Evolutionary conservation across 1,140 invertebrate species (phyloP).

Genomic region (Catajapyx aquilonaris): DNA sequence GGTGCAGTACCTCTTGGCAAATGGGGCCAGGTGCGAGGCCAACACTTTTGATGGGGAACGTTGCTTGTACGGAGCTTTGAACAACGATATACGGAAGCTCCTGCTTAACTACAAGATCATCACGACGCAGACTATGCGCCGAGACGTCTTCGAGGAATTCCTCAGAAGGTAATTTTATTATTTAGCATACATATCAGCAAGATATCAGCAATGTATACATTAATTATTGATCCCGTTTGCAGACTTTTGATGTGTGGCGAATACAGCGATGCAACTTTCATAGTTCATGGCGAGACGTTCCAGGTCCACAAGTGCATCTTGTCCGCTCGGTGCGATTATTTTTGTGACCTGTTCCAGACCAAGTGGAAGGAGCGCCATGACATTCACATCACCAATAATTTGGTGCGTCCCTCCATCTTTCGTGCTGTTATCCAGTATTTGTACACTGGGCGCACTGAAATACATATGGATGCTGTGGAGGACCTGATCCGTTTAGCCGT

Average conservation of each 20-base stretch:
- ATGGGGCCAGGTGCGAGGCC: slow-evolving; percentile 31
- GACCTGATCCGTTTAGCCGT: slow-evolving; percentile 21
- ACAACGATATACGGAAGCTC: slow-evolving; percentile 25
- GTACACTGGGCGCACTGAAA: slow-evolving; percentile 24
- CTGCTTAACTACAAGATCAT: slow-evolving; percentile 26
- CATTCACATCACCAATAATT: slow-evolving; percentile 18
- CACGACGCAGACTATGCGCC: slow-evolving; percentile 21
- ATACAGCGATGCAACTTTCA: slow-evolving; percentile 23
- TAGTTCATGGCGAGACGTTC: slow-evolving; percentile 20
- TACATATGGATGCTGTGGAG: slow-evolving; percentile 19
- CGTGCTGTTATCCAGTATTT: slow-evolving; percentile 23
- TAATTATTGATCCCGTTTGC: no score
- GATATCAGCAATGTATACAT: no score
- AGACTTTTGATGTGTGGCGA: slow-evolving; percentile 22
- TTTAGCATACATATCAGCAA: no score
- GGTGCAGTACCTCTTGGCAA: slow-evolving; percentile 27
- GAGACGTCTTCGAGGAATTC: slow-evolving; percentile 30
- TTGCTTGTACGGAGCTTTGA: slow-evolving; percentile 32
- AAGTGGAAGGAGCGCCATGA: slow-evolving; percentile 21
- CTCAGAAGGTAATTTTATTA: slow-evolving; percentile 24
- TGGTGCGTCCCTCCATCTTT: slow-evolving; percentile 22
- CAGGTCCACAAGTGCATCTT: slow-evolving; percentile 25
- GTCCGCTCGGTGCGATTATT: slow-evolving; percentile 22
- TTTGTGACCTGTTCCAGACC: slow-evolving; percentile 21
- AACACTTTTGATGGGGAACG: slow-evolving; percentile 36